phyloP scores from a whole-genome alignment of 2,797 vertebrate genomes.

The Pyrocephalus nanus region DNA sequence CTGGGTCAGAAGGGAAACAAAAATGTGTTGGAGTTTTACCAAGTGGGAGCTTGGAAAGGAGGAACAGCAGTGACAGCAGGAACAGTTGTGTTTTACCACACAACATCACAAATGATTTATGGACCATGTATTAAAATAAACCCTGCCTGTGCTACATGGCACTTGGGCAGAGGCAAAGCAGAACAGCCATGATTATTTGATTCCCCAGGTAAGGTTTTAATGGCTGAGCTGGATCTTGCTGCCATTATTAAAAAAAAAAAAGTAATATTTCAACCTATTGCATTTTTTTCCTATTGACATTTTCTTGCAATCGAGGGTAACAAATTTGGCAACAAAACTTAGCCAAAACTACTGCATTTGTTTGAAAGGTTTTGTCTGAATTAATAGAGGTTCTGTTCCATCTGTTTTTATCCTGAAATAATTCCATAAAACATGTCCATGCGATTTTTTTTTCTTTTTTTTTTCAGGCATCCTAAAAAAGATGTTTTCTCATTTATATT shows the following conservation, averaged over 20 bases:
- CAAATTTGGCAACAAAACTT: not conserved
- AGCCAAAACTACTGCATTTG: not conserved
- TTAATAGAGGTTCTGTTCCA: not conserved
- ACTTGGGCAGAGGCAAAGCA: not conserved
- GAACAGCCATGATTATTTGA: not conserved
- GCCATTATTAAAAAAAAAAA: not conserved
- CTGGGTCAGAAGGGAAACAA: not conserved
- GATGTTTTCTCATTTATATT: not conserved
- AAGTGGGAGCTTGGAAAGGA: not conserved
- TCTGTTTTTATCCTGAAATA: not conserved
- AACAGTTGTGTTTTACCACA: not conserved
- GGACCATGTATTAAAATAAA: not conserved
- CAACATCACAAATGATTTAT: not conserved
- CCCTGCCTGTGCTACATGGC: not conserved
- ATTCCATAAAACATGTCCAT: not conserved
- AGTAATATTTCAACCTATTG: not conserved
- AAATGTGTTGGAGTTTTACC: not conserved
- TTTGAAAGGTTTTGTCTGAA: not conserved
- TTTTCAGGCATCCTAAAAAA: not conserved
- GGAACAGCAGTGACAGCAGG: not conserved
- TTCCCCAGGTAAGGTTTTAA: not conserved
- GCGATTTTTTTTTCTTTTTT: not conserved
- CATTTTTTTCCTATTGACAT: accelerated
- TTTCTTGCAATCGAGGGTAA: not conserved
- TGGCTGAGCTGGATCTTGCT: not conserved